These are phyloP conservation scores for Tychaedon coryphoeus DNA, from an alignment of 2,113 vertebrate species.

Conservation along the genomic window DNA sequence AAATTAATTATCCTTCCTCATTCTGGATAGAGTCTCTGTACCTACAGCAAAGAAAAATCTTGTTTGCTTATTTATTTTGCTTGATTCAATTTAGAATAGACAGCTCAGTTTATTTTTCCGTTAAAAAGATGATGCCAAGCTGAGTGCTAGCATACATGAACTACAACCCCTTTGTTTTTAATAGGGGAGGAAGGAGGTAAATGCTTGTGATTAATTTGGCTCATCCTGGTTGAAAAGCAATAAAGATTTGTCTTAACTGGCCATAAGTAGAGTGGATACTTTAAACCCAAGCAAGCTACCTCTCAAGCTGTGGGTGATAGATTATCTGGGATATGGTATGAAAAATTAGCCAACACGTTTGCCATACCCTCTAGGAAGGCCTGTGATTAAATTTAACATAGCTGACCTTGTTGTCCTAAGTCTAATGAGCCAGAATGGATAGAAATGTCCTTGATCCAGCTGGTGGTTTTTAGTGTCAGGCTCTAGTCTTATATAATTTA, in stretches of 20 bases:
- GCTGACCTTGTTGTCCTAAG: conserved; percentile 56
- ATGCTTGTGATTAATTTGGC: conserved; percentile 38
- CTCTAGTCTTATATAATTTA: conserved; percentile 30
- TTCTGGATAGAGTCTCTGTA: not conserved
- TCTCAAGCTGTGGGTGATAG: conserved; percentile 19
- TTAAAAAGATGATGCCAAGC: conserved; percentile 42
- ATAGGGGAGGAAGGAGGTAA: not conserved
- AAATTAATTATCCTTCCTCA: conserved; percentile 20
- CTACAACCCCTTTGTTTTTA: conserved; percentile 15
- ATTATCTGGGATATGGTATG: conserved; percentile 35
- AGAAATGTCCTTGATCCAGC: conserved; percentile 61
- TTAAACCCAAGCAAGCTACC: conserved; percentile 32
- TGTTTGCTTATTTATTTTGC: conserved; percentile 60
- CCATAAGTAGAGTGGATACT: not conserved
- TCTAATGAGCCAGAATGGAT: conserved; percentile 62
- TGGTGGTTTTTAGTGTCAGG: conserved; percentile 25
- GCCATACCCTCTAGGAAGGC: conserved; percentile 27
- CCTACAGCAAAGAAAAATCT: conserved; percentile 59
- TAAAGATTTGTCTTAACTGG: not conserved
- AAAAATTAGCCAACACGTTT: conserved; percentile 50
- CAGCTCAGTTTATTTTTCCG: conserved; percentile 51
- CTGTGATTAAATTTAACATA: conserved; percentile 61
- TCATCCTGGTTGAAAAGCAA: conserved; percentile 17
- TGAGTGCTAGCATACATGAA: conserved; percentile 27
- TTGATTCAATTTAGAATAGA: conserved; percentile 35